A percentile compares a stretch with the other conserved stretches of the same genome.
These are phyloP conservation scores for Borostomias antarcticus DNA, from an alignment of 2,797 vertebrate genomes.

Conservation along the genomic window DNA sequence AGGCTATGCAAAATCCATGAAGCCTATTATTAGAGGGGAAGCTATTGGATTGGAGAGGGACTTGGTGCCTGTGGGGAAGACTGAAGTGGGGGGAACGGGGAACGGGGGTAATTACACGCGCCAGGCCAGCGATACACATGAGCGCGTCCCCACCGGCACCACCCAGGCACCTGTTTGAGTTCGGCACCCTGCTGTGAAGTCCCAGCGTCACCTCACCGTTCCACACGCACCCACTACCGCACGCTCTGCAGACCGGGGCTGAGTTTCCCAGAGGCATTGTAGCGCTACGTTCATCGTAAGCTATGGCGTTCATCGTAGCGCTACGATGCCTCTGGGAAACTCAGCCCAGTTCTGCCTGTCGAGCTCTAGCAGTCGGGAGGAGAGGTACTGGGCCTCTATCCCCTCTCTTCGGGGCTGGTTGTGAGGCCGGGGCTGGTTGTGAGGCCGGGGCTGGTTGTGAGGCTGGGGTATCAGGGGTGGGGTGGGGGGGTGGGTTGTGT, in stretches of 20 bases:
- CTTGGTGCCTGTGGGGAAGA: neutral
- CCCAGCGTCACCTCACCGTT: slow-evolving; percentile 35
- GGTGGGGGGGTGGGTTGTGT: too few relatives aligned
- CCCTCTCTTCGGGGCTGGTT: too few relatives aligned
- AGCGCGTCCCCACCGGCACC: slow-evolving; percentile 17
- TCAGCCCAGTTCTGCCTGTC: too few relatives aligned
- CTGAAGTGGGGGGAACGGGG: slow-evolving; percentile 30
- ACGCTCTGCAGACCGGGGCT: neutral
- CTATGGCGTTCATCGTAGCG: too few relatives aligned
- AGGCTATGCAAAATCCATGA: neutral
- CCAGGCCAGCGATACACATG: slow-evolving; percentile 33
- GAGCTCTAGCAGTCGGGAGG: too few relatives aligned
- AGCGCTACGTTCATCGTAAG: too few relatives aligned
- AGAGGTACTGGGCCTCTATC: too few relatives aligned
- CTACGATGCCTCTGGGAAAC: too few relatives aligned
- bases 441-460: slow-evolving; percentile 47
- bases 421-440: slow-evolving; percentile 47
- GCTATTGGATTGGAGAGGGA: neutral
- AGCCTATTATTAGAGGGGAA: too few relatives aligned
- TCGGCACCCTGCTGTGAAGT: slow-evolving; percentile 21
- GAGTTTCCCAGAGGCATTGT: neutral
- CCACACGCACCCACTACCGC: slow-evolving; percentile 16
- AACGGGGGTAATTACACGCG: slow-evolving; percentile 53
- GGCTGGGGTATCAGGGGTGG: too few relatives aligned
- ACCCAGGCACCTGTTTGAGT: slow-evolving; percentile 44